Evolutionary conservation across 1,140 invertebrate genomes (phyloP), one percentile per base, ranked within the genome.

Genomic region (Argopecten irradians): DNA sequence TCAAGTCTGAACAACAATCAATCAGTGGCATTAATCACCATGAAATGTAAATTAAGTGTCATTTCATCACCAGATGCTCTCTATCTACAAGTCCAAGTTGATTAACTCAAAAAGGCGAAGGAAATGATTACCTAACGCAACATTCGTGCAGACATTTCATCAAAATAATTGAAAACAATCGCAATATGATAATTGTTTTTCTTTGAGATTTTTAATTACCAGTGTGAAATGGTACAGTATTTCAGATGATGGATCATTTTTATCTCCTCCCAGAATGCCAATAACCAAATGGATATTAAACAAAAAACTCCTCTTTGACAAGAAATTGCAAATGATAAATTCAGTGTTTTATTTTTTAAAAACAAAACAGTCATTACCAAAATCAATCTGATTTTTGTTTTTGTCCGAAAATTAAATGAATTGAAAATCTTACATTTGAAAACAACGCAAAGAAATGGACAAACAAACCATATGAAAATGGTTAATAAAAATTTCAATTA

Each of bases 161-260:
- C 55, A 71, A 71, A 71, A 71, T 71, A 71, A 71, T 71, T 71
- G 55, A 71, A 71, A 71, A 71, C 55, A 71, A 71, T 71, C n/a
- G n/a, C 55, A 71, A 71, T 71, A 71, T 71, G 55, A 71, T 28
- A 71, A 71, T 71, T 71, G 55, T 71, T n/a, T 71, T 71, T 71
- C 55, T 71, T 71, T 71, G 55, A n/a, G 55, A 71, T 28, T 71
- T 71, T 71, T 71, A 71, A 71, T 71, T 71, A 71, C 55, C n/a
- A n/a, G 55, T 71, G 55, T 71, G 55, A 71, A 71, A 71, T 71
- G 22, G 55, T 28, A 28, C 1, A 71, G 28, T 71, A 71, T 71
- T 71, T 71, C 55, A 71, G n/a, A n/a, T 71, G 55, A 71, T 28
- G 28, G n/a, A 71, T 28, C 55, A 71, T n/a, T 71, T 71, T 71